Conservation (phyloP, 2,797 vertebrate species). For the Tamandua tetradactyla region DNA sequence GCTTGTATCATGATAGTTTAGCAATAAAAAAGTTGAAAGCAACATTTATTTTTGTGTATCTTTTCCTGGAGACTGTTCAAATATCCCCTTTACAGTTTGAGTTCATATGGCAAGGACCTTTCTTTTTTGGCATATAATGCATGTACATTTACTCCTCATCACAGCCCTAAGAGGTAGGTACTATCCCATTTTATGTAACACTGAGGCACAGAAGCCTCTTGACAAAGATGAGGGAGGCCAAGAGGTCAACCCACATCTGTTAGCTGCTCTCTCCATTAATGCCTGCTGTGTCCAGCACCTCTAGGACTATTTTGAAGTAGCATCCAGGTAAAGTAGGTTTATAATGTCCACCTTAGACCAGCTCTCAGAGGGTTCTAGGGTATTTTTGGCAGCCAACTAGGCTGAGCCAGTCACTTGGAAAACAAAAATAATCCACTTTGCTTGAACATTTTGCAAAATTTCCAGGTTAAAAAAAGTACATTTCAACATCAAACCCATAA, state of each 20-base stretch:
- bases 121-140: rapidly evolving
- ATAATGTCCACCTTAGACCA: background rate
- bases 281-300: rapidly evolving
- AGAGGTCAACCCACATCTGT: rapidly evolving
- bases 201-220: background rate
- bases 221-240: background rate
- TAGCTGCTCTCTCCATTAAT: rapidly evolving
- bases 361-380: background rate
- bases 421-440: background rate
- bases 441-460: background rate
- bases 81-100: background rate
- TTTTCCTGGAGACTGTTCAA: conserved; percentile 22
- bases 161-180: rapidly evolving
- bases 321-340: background rate
- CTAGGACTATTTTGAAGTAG: background rate
- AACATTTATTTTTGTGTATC: conserved; percentile 61
- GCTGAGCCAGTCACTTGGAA: background rate
- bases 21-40: conserved; percentile 91
- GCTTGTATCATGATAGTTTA: conserved; percentile 91
- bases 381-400: background rate
- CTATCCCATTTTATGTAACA: rapidly evolving
- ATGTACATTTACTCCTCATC: rapidly evolving
- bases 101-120: rapidly evolving
- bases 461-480: background rate
- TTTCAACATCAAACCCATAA: background rate